Percentiles rank a stretch among this genome's conserved stretches.
Conservation (phyloP, 2,888 invertebrate genomes). For the Brachyptera putata region DNA sequence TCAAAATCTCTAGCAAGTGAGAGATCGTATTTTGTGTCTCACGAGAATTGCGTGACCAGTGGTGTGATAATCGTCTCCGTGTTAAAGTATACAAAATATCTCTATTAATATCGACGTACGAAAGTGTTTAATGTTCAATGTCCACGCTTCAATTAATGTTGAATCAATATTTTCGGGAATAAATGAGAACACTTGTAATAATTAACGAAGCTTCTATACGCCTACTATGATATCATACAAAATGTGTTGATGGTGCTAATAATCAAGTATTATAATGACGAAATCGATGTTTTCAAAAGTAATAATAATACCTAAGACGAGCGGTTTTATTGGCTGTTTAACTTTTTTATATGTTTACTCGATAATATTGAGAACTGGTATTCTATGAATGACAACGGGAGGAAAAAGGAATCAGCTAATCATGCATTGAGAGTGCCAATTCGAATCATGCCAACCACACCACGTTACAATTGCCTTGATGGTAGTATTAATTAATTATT, state of each 20-base stretch:
- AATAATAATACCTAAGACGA: slow-evolving; percentile 8
- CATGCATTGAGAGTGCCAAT: background rate
- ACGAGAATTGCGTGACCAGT: background rate
- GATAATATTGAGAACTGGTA: background rate
- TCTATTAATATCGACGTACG: too few relatives aligned
- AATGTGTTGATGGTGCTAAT: slow-evolving; percentile 19
- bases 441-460: too few relatives aligned
- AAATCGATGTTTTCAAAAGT: slow-evolving; percentile 7
- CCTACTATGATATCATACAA: background rate
- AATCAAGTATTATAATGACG: slow-evolving; percentile 14
- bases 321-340: slow-evolving; percentile 14
- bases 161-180: background rate
- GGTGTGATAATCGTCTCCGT: background rate
- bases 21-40: background rate
- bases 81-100: too few relatives aligned
- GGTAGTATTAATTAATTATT: too few relatives aligned
- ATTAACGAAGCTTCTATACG: background rate
- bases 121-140: background rate
- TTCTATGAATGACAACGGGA: background rate
- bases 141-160: background rate
- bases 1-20: background rate
- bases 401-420: background rate
- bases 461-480: too few relatives aligned
- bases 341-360: slow-evolving; percentile 3
- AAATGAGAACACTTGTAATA: background rate